phyloP scores from a whole-genome alignment of 2,797 vertebrate genomes.

The Acropternis orthonyx region DNA sequence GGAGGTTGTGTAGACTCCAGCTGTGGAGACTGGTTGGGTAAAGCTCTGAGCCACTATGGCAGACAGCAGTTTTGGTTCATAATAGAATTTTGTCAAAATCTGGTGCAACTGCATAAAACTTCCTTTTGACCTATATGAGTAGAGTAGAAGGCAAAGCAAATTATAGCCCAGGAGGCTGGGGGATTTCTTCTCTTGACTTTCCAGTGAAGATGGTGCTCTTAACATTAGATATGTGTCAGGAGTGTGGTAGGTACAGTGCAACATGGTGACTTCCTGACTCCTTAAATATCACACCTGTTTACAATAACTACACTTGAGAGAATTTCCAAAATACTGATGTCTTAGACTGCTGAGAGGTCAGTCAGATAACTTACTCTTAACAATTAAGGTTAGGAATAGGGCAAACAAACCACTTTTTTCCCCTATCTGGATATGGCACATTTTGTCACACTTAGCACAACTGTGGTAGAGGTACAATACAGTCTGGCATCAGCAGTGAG shows the following conservation, averaged over 20 bases:
- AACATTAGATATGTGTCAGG: not conserved
- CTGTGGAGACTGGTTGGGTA: not conserved
- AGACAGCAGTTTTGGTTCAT: not conserved
- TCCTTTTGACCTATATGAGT: not conserved
- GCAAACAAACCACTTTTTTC: not conserved
- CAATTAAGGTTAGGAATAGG: not conserved
- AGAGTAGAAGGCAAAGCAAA: not conserved
- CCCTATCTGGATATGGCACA: fast-evolving
- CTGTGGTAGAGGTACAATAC: not conserved
- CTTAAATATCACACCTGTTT: not conserved
- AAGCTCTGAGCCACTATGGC: not conserved
- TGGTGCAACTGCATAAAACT: not conserved
- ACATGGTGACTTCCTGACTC: not conserved
- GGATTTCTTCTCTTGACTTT: not conserved
- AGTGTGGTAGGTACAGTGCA: not conserved
- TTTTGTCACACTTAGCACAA: not conserved
- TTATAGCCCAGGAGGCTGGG: not conserved
- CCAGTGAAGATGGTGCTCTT: not conserved
- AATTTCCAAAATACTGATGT: not conserved
- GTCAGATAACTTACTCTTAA: not conserved
- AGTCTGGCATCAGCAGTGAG: not conserved
- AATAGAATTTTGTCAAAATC: not conserved
- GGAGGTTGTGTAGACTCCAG: not conserved
- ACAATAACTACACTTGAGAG: not conserved
- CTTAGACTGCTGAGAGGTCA: not conserved